Evolutionary conservation across 2,888 invertebrate species (phyloP), one percentile per base, ranked within the genome.

Genomic region (Drosophila affinis): DNA sequence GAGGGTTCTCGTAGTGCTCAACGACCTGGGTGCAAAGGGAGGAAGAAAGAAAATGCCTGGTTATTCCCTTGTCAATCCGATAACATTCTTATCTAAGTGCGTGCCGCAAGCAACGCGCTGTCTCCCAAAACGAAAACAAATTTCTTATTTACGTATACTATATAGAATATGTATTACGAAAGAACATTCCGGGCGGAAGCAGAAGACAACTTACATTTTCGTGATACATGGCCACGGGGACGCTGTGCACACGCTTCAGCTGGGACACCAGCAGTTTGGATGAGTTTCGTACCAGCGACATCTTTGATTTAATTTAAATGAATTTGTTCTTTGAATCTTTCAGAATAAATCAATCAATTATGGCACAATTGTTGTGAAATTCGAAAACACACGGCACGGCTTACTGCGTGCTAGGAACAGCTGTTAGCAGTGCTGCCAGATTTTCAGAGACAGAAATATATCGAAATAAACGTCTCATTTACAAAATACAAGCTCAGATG

Each of bases 1-100:
- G 94, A 0, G 99, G 99, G 92, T 99, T 99, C 93, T 99, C 99
- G 92, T 99, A 99, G 91, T 99, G 99, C 91, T 99, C 99, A 82
- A 99, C 95, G 18, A 99, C 98, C 97, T 98, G 81, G 48, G 12
- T 2, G 91, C 81, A 82, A 17, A 5, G 54, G 27, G 27, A 32
- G 57, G 14, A 14, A 64, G 63, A 55, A 48, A 46, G 34, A 44
- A 32, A 53, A 7, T 34, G 34, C 9, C 21, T 10, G 32, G 24
- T 70, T 61, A 60, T n/a, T 64, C 45, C 45, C 6, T 62, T 60
- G 45, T 63, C n/a, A 21, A 14, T 47, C 59, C 39, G 65, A 62
- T 61, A 58, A 48, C 59, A 14, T 55, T 55, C 5, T 67, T 87
- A 87, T 75, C 71, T 60, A 0, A 24, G 14, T 53, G 62, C 55